These are phyloP conservation scores for Eupristina koningsbergeri DNA, from an alignment of 1,140 invertebrate genomes.

Conservation along the genomic window DNA sequence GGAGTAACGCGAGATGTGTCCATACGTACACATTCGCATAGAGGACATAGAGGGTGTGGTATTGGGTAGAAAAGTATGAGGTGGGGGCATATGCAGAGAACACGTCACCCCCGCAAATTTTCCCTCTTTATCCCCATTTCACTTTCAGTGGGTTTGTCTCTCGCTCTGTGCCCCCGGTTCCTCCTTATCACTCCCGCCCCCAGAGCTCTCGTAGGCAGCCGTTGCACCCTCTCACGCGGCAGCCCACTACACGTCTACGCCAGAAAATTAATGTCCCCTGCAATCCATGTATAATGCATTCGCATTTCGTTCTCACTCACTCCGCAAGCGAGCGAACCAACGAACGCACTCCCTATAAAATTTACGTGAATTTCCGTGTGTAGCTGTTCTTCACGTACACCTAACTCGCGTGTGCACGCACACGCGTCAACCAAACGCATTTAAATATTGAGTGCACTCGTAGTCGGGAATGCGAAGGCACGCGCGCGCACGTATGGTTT, in stretches of 20 bases:
- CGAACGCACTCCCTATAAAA: constrained; percentile 71
- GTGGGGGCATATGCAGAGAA: constrained; percentile 58
- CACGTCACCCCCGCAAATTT: constrained; percentile 45
- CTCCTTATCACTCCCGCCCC: constrained; percentile 38
- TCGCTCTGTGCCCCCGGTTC: constrained; percentile 37
- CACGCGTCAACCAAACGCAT: neutral
- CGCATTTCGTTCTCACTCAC: constrained; percentile 66
- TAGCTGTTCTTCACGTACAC: neutral
- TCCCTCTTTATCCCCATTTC: constrained; percentile 11
- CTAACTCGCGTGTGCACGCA: neutral
- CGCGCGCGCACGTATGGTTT: neutral
- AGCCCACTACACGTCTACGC: constrained; percentile 70
- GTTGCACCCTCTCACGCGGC: constrained; percentile 43
- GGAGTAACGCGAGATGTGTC: constrained; percentile 46
- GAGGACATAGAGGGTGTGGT: constrained; percentile 22
- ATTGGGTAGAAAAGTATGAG: constrained; percentile 52
- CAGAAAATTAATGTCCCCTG: constrained; percentile 75
- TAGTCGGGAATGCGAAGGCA: neutral
- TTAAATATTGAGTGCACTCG: constrained; percentile 40
- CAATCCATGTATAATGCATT: constrained; percentile 75
- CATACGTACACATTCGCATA: too few species aligned
- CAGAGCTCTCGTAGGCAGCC: constrained; percentile 44
- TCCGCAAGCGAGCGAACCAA: constrained; percentile 65
- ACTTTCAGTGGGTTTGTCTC: constrained; percentile 30
- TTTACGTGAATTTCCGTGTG: constrained; percentile 64